Conservation (phyloP, 2,888 invertebrate genomes). For the Folsomia candida region DNA sequence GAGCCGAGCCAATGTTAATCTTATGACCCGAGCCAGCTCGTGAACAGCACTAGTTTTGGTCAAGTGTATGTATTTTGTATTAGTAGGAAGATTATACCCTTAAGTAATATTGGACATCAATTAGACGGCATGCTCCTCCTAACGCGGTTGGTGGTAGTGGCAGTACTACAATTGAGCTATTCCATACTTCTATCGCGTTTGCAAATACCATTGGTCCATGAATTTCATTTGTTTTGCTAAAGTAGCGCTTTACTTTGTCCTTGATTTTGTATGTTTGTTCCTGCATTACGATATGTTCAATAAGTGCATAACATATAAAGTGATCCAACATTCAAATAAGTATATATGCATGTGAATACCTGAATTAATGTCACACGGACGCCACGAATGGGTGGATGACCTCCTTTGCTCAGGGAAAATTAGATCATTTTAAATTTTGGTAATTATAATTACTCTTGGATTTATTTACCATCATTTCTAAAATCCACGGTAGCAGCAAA, state of each 20-base stretch:
- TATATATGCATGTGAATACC: no score
- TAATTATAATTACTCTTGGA: no score
- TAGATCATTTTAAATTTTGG: no score
- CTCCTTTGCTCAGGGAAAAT: no score
- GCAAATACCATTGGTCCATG: background rate
- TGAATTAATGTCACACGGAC: background rate
- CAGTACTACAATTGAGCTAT: background rate
- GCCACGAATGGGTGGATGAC: slow-evolving; percentile 8
- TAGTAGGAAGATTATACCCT: background rate
- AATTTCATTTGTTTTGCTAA: background rate
- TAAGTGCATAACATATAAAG: background rate
- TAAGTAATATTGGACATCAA: slow-evolving; percentile 14
- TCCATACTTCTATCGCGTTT: slow-evolving; percentile 9
- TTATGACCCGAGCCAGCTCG: no score
- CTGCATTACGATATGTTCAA: background rate
- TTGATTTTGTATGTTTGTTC: slow-evolving; percentile 12
- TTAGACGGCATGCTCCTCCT: background rate
- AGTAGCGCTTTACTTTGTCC: background rate
- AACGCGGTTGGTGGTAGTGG: background rate
- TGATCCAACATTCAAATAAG: background rate
- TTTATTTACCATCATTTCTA: background rate
- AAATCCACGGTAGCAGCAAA: slow-evolving; percentile 9
- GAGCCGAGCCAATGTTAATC: no score
- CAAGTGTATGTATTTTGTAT: background rate
- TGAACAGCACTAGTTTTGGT: no score